These are phyloP conservation scores for Sarcophaga peregrina DNA, from an alignment of 1,140 invertebrate species.

Conservation along the genomic window DNA sequence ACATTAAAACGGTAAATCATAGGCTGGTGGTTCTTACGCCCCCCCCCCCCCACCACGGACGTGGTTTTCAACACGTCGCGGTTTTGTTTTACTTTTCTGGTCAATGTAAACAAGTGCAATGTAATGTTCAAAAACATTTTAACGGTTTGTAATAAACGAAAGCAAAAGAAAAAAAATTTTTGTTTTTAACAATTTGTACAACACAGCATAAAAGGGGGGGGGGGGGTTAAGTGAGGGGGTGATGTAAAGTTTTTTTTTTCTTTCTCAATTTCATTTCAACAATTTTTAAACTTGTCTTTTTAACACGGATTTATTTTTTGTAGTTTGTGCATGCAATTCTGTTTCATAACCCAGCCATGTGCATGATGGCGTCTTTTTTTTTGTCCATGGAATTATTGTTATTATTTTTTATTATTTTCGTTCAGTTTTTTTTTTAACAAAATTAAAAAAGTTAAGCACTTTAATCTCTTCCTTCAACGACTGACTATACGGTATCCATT, in stretches of 20 bases:
- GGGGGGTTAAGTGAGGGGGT: too few species aligned
- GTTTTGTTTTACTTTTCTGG: neutral
- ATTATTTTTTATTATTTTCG: neutral
- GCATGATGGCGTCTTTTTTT: neutral
- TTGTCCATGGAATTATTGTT: neutral
- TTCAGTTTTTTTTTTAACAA: neutral
- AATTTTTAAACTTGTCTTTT: conserved; percentile 21
- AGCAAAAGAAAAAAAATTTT: neutral
- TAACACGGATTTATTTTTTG: neutral
- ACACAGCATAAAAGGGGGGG: neutral
- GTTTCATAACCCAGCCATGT: neutral
- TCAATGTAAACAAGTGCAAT: conserved; percentile 11
- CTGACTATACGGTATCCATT: neutral
- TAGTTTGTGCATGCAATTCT: neutral
- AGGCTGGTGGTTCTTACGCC: neutral
- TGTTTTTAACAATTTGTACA: conserved; percentile 10
- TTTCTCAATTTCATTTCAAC: neutral
- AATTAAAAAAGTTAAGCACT: conserved; percentile 11
- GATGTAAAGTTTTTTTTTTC: too few species aligned
- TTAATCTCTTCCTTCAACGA: conserved; percentile 10
- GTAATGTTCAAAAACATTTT: conserved; percentile 22
- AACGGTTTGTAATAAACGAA: neutral
- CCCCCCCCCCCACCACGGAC: neutral
- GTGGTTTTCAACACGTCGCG: neutral
- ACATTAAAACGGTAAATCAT: neutral